Conservation (phyloP, 2,797 vertebrate species). For the Galago senegalensis region DNA sequence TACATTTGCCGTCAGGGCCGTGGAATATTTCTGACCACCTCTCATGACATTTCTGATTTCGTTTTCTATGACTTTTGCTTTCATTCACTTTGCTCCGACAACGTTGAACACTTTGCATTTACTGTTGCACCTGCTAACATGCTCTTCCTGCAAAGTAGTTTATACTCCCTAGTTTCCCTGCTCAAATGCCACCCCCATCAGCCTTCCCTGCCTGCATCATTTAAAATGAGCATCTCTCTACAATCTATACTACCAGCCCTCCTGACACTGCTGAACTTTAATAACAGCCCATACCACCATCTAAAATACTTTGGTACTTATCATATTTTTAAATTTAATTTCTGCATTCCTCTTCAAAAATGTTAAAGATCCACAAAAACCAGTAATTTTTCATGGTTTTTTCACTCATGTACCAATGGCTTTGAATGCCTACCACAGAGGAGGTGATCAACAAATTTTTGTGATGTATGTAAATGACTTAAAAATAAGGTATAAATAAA, state of each 20-base stretch:
- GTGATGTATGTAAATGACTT: not conserved
- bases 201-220: not conserved
- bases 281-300: too few relatives aligned
- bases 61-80: not conserved
- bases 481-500: not conserved
- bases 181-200: not conserved
- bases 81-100: not conserved
- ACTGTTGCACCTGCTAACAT: not conserved
- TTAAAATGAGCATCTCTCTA: not conserved
- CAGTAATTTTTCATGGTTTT: not conserved
- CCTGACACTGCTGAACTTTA: not conserved
- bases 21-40: not conserved
- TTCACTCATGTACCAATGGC: not conserved
- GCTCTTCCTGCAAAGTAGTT: not conserved
- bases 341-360: not conserved
- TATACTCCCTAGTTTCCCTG: not conserved
- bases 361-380: not conserved
- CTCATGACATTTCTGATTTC: not conserved
- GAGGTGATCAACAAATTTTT: not conserved
- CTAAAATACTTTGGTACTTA: not conserved
- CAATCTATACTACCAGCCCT: not conserved
- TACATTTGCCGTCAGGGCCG: not conserved
- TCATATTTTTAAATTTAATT: not conserved
- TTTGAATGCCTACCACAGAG: not conserved
- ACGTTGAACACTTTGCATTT: not conserved